Base-by-base conservation (phyloP, 1,140 invertebrate species). In the Hydropsyche tenuis region DNA sequence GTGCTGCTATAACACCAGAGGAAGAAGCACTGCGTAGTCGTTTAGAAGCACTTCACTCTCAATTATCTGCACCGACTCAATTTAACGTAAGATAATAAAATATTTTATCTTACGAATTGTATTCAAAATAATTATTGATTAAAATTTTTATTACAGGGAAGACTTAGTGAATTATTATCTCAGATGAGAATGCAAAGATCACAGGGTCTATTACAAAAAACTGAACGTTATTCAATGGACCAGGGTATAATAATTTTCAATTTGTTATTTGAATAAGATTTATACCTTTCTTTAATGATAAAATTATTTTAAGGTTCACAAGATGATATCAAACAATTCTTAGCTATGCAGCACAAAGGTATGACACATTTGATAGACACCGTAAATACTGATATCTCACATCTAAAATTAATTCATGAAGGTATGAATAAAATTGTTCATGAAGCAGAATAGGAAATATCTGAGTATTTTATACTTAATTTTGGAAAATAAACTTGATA, bases 41-140 rank as follows among this genome's bases (percentile, higher is more conserved):
- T 78, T 86, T 98, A 11, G 94, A 97, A 84, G 89, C 91, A 60
- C 89, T 97, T 81, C 91, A 95, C 65, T 88, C 91, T 0, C 92
- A 96, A 80, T 88, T 98, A 1, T 93, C 94, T 75, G 91, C 94
- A 11, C 96, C 96, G 11, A 96, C 94, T 63, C 93, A 97, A 79
- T 96, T 95, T 78, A 96, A 96, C 85, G 94, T 94, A 83, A 81
- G 78, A 81, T 63, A 5, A 14, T 12, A n/a, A n/a, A n/a, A n/a
- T n/a, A 5, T 27, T 62, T 60, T 76, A 53, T 62, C 14, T 25
- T 71, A 64, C 12, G 22, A 18, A 69, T 9, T 11, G 18, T 65
- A 37, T 64, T 16, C 68, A 64, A 63, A 22, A 56, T 22, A 4
- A 4, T 1, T 56, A 20, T 56, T 56, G 9, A 60, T 69, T 27